A percentile compares a stretch with the other conserved stretches of the same genome.
Evolutionary conservation across 2,797 vertebrate genomes (phyloP).

Genomic region (Triplophysa bombifrons): DNA sequence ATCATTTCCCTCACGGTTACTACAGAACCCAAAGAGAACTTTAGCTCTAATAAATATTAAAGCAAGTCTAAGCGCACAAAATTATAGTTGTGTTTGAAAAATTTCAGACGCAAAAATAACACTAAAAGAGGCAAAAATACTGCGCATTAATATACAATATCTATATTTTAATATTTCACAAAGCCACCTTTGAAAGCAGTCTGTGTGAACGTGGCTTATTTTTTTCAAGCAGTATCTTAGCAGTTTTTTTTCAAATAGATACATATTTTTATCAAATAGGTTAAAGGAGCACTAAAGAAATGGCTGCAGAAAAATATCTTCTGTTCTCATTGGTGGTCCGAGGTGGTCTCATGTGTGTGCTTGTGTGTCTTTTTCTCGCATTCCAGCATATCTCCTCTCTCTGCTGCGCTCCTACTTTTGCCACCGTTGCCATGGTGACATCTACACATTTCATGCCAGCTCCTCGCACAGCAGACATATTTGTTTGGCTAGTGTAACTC

Average conservation of each 20-base stretch:
- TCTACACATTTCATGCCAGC: conserved; percentile 85
- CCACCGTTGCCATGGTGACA: conserved; percentile 88
- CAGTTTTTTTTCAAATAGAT: too few relatives aligned
- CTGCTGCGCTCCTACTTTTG: conserved; percentile 77
- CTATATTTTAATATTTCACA: background rate
- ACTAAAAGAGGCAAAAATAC: background rate
- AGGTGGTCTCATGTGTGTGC: conserved; percentile 61
- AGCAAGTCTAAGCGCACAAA: background rate
- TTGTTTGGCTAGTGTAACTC: conserved; percentile 93
- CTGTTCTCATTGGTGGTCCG: conserved; percentile 55
- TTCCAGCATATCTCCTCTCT: conserved; percentile 75
- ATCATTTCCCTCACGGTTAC: conserved; percentile 12
- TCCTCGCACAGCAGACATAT: conserved; percentile 91
- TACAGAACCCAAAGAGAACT: background rate
- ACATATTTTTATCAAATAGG: conserved; percentile 58
- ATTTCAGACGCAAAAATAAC: background rate
- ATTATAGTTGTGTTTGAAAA: background rate
- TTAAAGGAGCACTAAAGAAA: conserved; percentile 73
- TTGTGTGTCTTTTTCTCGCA: conserved; percentile 76
- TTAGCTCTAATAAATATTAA: background rate
- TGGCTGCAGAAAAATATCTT: conserved; percentile 5
- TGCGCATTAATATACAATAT: background rate
- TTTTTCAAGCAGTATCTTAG: background rate
- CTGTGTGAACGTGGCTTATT: background rate
- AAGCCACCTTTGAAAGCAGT: background rate